phyloP scores from a whole-genome alignment of 2,797 vertebrate species.

The Tamandua tetradactyla region DNA sequence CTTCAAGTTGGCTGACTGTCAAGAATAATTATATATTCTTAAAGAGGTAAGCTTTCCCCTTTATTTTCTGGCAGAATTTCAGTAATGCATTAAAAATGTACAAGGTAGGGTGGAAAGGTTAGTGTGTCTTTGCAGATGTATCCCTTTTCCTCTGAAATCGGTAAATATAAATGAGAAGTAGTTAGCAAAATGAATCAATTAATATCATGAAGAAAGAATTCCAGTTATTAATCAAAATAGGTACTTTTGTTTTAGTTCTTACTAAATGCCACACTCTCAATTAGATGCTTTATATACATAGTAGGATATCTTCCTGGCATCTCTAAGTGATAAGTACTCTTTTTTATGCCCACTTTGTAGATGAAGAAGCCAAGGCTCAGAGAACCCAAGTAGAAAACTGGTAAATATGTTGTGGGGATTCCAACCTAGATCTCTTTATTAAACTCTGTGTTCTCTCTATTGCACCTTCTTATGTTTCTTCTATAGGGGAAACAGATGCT shows the following conservation, averaged over 20 bases:
- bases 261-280: not conserved
- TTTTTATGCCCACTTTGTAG: slow-evolving; percentile 29
- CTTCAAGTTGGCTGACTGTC: slow-evolving; percentile 75
- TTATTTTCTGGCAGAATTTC: slow-evolving; percentile 62
- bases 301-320: not conserved
- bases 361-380: not conserved
- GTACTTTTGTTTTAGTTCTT: not conserved
- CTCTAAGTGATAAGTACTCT: not conserved
- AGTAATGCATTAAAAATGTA: slow-evolving; percentile 63
- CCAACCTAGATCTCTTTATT: not conserved
- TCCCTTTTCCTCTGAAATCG: slow-evolving; percentile 56
- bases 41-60: slow-evolving; percentile 58
- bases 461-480: not conserved
- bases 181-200: slow-evolving; percentile 13
- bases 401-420: not conserved
- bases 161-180: not conserved
- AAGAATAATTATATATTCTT: slow-evolving; percentile 81
- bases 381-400: not conserved
- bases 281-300: not conserved
- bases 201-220: not conserved
- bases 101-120: slow-evolving; percentile 15
- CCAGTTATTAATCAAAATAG: slow-evolving; percentile 18
- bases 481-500: not conserved
- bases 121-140: not conserved
- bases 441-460: not conserved